Percentiles rank a stretch among this genome's conserved stretches.
Conservation (phyloP, 2,113 vertebrate genomes). For the Paradoxurus hermaphroditus region DNA sequence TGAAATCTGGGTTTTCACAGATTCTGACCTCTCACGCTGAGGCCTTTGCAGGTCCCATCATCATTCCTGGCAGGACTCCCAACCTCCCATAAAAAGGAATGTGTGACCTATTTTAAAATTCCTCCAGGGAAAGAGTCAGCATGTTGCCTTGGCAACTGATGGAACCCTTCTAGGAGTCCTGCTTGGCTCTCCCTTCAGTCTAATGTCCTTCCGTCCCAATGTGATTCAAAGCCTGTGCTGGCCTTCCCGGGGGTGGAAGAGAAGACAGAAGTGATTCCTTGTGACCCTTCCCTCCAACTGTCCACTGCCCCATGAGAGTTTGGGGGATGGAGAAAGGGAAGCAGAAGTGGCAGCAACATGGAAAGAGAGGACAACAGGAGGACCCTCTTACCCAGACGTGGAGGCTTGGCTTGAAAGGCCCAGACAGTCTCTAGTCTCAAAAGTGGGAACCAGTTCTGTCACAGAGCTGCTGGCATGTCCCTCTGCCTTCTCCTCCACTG, state of each 20-base stretch:
- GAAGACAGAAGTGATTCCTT: neutral
- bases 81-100: conserved; percentile 32
- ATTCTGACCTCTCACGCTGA: conserved; percentile 10
- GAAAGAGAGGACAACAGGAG: neutral
- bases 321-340: neutral
- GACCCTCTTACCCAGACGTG: neutral
- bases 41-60: neutral
- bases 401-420: neutral
- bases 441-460: too few relatives aligned
- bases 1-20: neutral
- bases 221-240: neutral
- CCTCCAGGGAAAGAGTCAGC: conserved; percentile 59
- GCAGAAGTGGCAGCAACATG: neutral
- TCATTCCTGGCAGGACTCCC: conserved; percentile 38
- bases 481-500: neutral
- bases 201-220: conserved; percentile 31
- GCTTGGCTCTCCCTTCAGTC: conserved; percentile 43
- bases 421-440: neutral
- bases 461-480: neutral
- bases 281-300: neutral
- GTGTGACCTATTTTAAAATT: conserved; percentile 74
- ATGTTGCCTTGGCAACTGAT: conserved; percentile 62
- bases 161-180: neutral
- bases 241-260: neutral
- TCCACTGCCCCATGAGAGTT: neutral